phyloP scores from a whole-genome alignment of 2,113 vertebrate genomes.

The Etheostoma spectabile region DNA sequence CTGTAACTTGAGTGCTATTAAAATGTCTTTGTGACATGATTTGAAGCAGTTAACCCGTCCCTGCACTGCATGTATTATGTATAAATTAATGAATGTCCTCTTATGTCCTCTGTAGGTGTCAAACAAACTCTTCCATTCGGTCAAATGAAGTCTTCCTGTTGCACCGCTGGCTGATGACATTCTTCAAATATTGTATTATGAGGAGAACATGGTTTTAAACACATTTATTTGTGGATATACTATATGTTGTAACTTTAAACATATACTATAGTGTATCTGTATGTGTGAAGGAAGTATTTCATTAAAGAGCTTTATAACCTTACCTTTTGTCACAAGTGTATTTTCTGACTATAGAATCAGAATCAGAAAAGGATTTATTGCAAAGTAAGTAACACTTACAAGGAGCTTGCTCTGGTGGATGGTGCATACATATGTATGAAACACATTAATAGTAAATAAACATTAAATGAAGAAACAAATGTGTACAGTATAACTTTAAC shows the following conservation, averaged over 20 bases:
- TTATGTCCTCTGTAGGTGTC: slow-evolving; percentile 77
- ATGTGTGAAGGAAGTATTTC: slow-evolving; percentile 61
- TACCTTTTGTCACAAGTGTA: background rate
- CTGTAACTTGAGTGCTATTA: too few relatives aligned
- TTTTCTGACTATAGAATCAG: background rate
- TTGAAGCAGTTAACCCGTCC: background rate
- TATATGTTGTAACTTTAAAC: slow-evolving; percentile 62
- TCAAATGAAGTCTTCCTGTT: slow-evolving; percentile 77
- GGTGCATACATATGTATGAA: too few relatives aligned
- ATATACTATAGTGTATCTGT: slow-evolving; percentile 51
- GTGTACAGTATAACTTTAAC: too few relatives aligned
- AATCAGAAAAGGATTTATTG: too few relatives aligned
- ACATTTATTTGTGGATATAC: slow-evolving; percentile 57
- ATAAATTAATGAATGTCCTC: background rate
- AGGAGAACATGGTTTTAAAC: slow-evolving; percentile 49
- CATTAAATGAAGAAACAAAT: too few relatives aligned
- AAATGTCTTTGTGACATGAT: background rate
- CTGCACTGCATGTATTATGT: background rate
- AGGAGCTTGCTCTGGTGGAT: too few relatives aligned
- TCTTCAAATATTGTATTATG: slow-evolving; percentile 36
- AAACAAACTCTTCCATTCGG: slow-evolving; percentile 84
- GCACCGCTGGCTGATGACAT: slow-evolving; percentile 34
- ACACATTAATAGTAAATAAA: too few relatives aligned
- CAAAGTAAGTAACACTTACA: too few relatives aligned
- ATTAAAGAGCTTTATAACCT: slow-evolving; percentile 65